phyloP scores from a whole-genome alignment of 2,888 invertebrate genomes.

The Epinotia demarniana region DNA sequence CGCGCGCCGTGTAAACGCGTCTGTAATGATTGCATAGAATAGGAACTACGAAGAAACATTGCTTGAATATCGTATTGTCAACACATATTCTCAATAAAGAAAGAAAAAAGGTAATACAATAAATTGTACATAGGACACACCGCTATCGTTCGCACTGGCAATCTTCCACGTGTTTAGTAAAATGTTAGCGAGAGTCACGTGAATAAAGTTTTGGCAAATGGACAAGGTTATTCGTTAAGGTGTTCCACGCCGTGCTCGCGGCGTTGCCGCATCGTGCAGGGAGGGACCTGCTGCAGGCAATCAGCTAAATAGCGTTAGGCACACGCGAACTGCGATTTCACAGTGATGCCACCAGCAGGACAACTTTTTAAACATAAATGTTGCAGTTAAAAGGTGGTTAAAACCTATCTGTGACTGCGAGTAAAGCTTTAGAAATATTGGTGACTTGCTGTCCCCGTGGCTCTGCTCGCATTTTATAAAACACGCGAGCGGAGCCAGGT shows the following conservation, averaged over 20 bases:
- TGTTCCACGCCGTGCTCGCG: conserved; percentile 15
- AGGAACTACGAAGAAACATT: too few species aligned
- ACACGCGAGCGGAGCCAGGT: too few species aligned
- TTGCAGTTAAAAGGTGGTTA: too few species aligned
- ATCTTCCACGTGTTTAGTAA: conserved; percentile 26
- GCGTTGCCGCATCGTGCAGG: not conserved
- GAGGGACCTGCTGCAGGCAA: conserved; percentile 10
- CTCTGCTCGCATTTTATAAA: too few species aligned
- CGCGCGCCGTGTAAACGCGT: too few species aligned
- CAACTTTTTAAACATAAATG: not conserved
- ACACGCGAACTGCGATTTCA: conserved; percentile 50
- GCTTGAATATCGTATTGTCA: too few species aligned
- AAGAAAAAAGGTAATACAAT: too few species aligned
- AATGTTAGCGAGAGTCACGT: conserved; percentile 10
- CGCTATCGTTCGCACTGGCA: conserved; percentile 13
- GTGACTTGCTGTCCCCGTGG: too few species aligned
- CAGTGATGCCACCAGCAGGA: conserved; percentile 3
- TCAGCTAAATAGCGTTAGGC: conserved; percentile 48
- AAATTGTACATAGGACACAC: not conserved
- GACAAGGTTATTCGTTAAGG: conserved; percentile 31
- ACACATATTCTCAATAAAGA: too few species aligned
- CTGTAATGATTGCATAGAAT: too few species aligned
- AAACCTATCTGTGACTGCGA: too few species aligned
- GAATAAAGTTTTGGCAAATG: conserved; percentile 38
- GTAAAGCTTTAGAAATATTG: too few species aligned